Base-by-base conservation (phyloP, 2,888 invertebrate species). In the Athalia rosae region DNA sequence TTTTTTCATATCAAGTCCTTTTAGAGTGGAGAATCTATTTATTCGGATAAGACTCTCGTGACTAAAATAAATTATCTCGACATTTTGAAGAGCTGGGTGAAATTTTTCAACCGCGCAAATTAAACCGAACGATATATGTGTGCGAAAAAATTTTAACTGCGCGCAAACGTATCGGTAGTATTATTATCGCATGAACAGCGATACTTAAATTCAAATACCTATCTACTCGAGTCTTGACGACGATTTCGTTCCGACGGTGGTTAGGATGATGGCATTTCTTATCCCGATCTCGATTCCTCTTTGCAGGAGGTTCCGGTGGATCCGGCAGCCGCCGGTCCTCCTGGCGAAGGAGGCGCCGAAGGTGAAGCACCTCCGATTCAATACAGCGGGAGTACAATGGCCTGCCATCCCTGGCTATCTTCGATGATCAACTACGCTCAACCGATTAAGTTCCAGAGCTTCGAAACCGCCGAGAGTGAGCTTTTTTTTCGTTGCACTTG, bases 371-470 rank as follows among this genome's bases (percentile, higher is more conserved):
- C 87, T 3, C 89, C 89, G 13, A 83, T 89, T 82, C 91, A 92
- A 80, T 93, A 94, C 86, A 93, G 92, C 4, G 93, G 93, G 41
- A 94, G 94, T 79, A 94, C 94, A 5, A 93, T 93, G 80, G 93
- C 93, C 82, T 93, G 94, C 79, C 94, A 94, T 88, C 94, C 94
- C 8, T 92, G 92, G 86, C 91, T 94, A 11, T 94, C 94, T 0
- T 92, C 93, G 41, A 91, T 94, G 91, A 92, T 94, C 86, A 95
- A 94, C 89, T 94, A 94, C 89, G 93, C 94, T 58, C 94, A 94
- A 86, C 94, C 94, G 0, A 92, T 94, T 81, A 94, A 95, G 87
- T 94, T 94, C 87, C 92, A 92, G 82, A 93, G 93, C 76, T 94
- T 94, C 84, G 93, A 94, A 82, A 89, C 91, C n/a, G 93, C 94